Evolutionary conservation across 1,140 invertebrate species (phyloP).

Genomic region (Ptiloglossa arizonensis): DNA sequence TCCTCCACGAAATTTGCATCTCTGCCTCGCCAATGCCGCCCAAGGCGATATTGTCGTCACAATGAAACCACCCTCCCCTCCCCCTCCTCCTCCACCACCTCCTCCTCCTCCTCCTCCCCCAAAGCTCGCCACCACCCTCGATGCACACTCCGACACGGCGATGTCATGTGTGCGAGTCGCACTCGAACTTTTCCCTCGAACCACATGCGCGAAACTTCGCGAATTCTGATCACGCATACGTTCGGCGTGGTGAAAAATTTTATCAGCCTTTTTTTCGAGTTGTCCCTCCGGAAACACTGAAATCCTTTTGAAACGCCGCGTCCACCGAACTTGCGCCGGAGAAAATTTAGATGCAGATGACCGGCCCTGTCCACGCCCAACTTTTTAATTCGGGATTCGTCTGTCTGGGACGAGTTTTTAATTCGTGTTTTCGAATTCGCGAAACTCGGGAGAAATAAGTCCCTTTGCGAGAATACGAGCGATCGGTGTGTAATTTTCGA

Average conservation of each 20-base stretch:
- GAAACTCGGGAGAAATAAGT: too few relatives aligned
- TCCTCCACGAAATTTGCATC: constrained; percentile 68
- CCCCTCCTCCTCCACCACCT: constrained; percentile 50
- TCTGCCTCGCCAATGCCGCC: constrained; percentile 74
- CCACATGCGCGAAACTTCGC: constrained; percentile 65
- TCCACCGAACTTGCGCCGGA: constrained; percentile 20
- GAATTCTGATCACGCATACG: constrained; percentile 68
- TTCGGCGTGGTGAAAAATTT: constrained; percentile 46
- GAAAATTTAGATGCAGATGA: constrained; percentile 47
- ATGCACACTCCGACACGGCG: constrained; percentile 58
- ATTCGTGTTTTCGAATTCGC: too few relatives aligned
- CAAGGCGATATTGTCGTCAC: constrained; percentile 79
- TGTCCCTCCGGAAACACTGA: constrained; percentile 21
- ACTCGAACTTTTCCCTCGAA: constrained; percentile 65
- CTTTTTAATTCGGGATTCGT: constrained; percentile 41
- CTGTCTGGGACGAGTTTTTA: not conserved
- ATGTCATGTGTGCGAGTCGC: constrained; percentile 62
- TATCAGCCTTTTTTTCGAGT: constrained; percentile 39
- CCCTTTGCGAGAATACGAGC: too few relatives aligned
- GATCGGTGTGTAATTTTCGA: too few relatives aligned
- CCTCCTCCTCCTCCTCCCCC: too few relatives aligned
- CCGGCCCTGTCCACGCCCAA: constrained; percentile 3
- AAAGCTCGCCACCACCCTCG: constrained; percentile 59
- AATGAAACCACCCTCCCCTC: constrained; percentile 70
- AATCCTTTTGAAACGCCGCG: constrained; percentile 33